Base-by-base conservation (phyloP, 2,113 vertebrate species). In the Himantopus leucocephalus region DNA sequence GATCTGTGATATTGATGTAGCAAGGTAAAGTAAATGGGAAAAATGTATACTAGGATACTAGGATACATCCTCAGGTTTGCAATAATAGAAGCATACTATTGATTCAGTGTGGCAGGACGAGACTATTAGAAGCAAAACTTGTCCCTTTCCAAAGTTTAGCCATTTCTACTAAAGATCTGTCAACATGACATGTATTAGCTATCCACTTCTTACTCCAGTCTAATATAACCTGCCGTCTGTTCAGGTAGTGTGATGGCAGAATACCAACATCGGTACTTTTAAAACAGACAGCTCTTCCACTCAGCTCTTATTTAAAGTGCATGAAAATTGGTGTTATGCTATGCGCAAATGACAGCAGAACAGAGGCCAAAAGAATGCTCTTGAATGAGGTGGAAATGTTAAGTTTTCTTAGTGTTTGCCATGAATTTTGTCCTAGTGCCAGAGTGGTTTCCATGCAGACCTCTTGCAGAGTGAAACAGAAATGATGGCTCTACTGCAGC, bases 401-500 rank as follows among this genome's bases (percentile, higher is more conserved):
- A 95, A 84, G 80, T 82, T 88, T 95, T 95, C 64, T 68, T 83
- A 89, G 70, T 37, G 63, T 84, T 97, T 96, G 83, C 83, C 53
- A 67, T 85, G 39, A 87, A 74, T 58, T 79, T 37, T 62, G 67
- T 95, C 68, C 34, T 48, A 52, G 23, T 64, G 90, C 88, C 93
- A 96, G 77, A 55, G 16, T 59, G 26, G 75, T 93, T 96, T 96
- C 85, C 71, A 12, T 60, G 47, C 22, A 48, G 67, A 73, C 52
- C 88, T 92, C 63, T 94, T 75, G 34, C 32, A 67, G 48, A 95
- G 60, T 55, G 29, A 90, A 94, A 63, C 5, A 93, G 90, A 92
- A 90, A 70, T 68, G 39, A 92, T 91, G 50, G 45, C 47, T 91
- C 58, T 89, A 4, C 41, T 59, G 35, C 26, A 84, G 72, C 26